phyloP scores from a whole-genome alignment of 2,888 invertebrate species.

The Chrysina gloriosa region DNA sequence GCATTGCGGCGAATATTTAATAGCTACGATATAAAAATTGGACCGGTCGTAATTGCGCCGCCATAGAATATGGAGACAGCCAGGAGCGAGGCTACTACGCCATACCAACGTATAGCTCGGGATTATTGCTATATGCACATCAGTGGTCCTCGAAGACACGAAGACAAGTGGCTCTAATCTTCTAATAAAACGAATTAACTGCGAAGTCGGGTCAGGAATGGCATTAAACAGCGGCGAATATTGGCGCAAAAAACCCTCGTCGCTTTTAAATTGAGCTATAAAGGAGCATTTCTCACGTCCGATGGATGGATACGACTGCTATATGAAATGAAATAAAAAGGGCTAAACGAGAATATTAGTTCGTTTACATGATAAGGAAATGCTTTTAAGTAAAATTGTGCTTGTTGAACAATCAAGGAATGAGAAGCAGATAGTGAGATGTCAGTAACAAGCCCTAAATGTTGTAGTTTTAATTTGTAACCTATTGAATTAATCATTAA shows the following conservation, averaged over 20 bases:
- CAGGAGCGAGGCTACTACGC: too few relatives aligned
- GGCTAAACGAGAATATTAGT: background rate
- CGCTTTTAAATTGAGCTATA: slow-evolving; percentile 17
- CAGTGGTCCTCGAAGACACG: slow-evolving; percentile 3
- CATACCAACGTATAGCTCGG: background rate
- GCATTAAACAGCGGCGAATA: slow-evolving; percentile 3
- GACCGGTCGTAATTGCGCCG: background rate
- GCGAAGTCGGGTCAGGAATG: slow-evolving; percentile 22
- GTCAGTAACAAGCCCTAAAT: too few relatives aligned
- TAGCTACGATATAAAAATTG: background rate
- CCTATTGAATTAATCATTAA: too few relatives aligned
- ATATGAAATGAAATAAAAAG: background rate
- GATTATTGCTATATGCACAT: slow-evolving; percentile 26
- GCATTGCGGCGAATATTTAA: background rate
- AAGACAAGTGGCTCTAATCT: slow-evolving; percentile 26
- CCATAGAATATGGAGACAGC: too few relatives aligned
- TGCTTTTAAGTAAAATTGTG: too few relatives aligned
- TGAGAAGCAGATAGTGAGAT: too few relatives aligned
- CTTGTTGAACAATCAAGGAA: too few relatives aligned
- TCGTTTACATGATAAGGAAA: too few relatives aligned
- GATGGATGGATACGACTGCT: background rate
- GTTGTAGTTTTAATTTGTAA: too few relatives aligned
- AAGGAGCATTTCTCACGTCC: slow-evolving; percentile 5
- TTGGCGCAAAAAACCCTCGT: background rate
- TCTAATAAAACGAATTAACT: slow-evolving; percentile 32